Conservation (phyloP, 2,113 vertebrate species). For the Apaloderma vittatum region DNA sequence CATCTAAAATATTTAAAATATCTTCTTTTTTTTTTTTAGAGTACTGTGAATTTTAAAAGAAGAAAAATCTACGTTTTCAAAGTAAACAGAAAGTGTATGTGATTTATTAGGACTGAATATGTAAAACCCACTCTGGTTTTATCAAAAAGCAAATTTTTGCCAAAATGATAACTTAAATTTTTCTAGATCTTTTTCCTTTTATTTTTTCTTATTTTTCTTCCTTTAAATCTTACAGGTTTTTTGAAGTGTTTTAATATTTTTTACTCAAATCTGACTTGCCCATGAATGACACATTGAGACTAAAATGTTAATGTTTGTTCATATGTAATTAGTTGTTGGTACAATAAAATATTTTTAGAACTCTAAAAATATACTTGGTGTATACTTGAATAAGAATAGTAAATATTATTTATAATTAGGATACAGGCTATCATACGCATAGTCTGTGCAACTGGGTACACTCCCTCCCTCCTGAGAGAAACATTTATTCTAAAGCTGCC, state of each 20-base stretch:
- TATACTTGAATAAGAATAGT: not conserved
- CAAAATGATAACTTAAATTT: not conserved
- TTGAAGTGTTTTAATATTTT: not conserved
- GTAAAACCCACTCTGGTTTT: not conserved
- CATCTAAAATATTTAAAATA: not conserved
- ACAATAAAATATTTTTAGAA: not conserved
- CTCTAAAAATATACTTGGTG: not conserved
- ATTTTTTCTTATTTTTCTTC: not conserved
- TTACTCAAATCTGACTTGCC: not conserved
- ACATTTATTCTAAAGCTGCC: not conserved
- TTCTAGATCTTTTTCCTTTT: not conserved
- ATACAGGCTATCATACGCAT: not conserved
- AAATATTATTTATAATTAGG: not conserved
- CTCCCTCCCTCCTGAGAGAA: accelerated
- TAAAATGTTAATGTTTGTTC: not conserved
- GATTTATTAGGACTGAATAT: not conserved
- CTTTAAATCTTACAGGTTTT: not conserved
- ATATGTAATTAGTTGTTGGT: not conserved
- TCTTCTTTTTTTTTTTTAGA: not conserved
- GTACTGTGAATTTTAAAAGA: not conserved
- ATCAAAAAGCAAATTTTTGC: accelerated
- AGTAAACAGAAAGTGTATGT: not conserved
- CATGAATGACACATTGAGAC: accelerated
- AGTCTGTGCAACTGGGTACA: not conserved
- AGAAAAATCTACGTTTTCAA: not conserved